Conservation (phyloP, 2,888 invertebrate species). For the Hedya salicella region DNA sequence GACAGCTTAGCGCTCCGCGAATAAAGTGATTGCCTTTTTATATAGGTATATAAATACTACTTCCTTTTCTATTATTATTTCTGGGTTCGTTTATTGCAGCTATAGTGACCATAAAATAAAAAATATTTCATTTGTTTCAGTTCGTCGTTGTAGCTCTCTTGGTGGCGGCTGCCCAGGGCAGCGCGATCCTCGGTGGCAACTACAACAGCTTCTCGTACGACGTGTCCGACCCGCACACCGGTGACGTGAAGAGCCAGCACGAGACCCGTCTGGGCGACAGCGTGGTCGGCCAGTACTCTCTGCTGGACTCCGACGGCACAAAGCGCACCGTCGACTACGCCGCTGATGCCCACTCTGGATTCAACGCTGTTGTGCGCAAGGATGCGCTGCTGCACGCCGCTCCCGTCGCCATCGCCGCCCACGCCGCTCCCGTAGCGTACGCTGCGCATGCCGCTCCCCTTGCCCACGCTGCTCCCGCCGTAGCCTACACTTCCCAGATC, state of each 20-base stretch:
- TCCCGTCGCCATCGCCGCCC: slow-evolving; percentile 42
- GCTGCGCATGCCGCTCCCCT: slow-evolving; percentile 43
- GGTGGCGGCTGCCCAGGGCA: slow-evolving; percentile 53
- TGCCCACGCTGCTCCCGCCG: slow-evolving; percentile 51
- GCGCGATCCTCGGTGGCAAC: slow-evolving; percentile 50
- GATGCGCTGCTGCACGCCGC: slow-evolving; percentile 50
- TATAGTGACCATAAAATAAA: too few relatives aligned
- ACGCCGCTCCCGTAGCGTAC: slow-evolving; percentile 42
- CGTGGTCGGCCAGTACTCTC: slow-evolving; percentile 71
- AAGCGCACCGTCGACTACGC: slow-evolving; percentile 72
- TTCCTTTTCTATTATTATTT: too few relatives aligned
- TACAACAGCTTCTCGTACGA: slow-evolving; percentile 66
- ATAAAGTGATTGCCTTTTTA: too few relatives aligned
- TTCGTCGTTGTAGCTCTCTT: slow-evolving; percentile 54
- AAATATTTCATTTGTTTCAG: too few relatives aligned
- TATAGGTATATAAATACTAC: too few relatives aligned
- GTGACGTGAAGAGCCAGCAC: slow-evolving; percentile 71
- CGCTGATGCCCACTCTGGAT: slow-evolving; percentile 70
- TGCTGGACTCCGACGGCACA: slow-evolving; percentile 71
- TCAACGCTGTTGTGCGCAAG: slow-evolving; percentile 73
- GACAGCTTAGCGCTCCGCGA: too few relatives aligned
- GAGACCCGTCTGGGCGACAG: slow-evolving; percentile 68
- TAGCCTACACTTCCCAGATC: slow-evolving; percentile 45
- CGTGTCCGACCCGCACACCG: slow-evolving; percentile 70
- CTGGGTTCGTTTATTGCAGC: too few relatives aligned